phyloP scores from a whole-genome alignment of 2,797 vertebrate genomes.

The Melanotaenia nigrans region DNA sequence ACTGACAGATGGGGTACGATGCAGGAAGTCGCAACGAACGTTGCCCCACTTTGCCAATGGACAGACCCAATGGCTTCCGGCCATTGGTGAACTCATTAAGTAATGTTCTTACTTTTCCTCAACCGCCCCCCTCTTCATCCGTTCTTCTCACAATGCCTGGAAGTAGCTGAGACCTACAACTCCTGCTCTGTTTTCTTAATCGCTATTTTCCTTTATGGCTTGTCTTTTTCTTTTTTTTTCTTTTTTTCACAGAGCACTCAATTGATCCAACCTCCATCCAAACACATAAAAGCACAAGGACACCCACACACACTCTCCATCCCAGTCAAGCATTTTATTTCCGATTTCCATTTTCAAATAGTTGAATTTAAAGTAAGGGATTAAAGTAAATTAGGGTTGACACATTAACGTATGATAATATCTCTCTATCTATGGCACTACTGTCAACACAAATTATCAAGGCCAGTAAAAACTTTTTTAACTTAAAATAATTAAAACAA shows the following conservation, averaged over 20 bases:
- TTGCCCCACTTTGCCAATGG: conserved; percentile 68
- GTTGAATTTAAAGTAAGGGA: conserved; percentile 39
- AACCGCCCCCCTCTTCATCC: conserved; percentile 80
- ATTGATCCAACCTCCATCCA: conserved; percentile 73
- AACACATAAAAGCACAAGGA: conserved; percentile 80
- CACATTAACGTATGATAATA: not conserved
- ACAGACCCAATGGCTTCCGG: conserved; percentile 82
- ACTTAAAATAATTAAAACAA: no score
- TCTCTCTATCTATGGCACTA: no score
- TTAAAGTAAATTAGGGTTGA: not conserved
- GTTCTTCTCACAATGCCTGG: conserved; percentile 87
- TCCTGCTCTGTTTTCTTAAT: conserved; percentile 81
- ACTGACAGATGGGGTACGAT: conserved; percentile 40
- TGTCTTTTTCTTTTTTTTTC: conserved; percentile 30
- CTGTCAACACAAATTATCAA: not conserved
- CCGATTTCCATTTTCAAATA: conserved; percentile 62
- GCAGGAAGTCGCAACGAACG: conserved; percentile 63
- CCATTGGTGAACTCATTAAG: conserved; percentile 83
- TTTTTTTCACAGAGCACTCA: conserved; percentile 61
- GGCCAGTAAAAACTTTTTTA: no score
- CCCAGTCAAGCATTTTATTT: conserved; percentile 65
- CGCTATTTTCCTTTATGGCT: conserved; percentile 75
- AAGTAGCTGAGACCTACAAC: conserved; percentile 86
- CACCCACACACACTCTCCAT: conserved; percentile 58
- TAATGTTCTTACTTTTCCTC: conserved; percentile 88